phyloP scores from a whole-genome alignment of 2,888 invertebrate species.

The Dasysyrphus tricinctus region DNA sequence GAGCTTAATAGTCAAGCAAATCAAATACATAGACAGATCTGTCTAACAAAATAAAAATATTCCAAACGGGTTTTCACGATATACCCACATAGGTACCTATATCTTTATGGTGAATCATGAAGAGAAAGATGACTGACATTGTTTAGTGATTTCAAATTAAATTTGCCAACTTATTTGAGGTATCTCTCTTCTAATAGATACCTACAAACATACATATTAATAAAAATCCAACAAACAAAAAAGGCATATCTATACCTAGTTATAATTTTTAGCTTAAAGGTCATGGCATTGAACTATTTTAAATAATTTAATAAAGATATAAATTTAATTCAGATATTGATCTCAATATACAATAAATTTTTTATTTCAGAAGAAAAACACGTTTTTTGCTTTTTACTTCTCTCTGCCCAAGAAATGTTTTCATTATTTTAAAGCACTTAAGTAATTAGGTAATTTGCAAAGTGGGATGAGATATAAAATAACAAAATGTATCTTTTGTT shows the following conservation, averaged over 20 bases:
- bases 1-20: constrained; percentile 40
- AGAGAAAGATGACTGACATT: constrained; percentile 48
- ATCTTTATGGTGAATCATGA: constrained; percentile 24
- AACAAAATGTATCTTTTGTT: not conserved
- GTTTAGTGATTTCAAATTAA: constrained; percentile 26
- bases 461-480: constrained; percentile 30
- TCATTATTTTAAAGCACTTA: constrained; percentile 29
- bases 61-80: constrained; percentile 50
- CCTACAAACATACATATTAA: too few species aligned
- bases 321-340: constrained; percentile 23
- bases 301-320: constrained; percentile 8
- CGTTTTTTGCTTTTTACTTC: constrained; percentile 3
- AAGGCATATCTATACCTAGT: not conserved
- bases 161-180: constrained; percentile 10
- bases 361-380: constrained; percentile 12
- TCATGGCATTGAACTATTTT: constrained; percentile 53
- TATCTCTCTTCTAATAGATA: constrained; percentile 7
- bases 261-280: constrained; percentile 6
- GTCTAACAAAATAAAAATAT: constrained; percentile 11
- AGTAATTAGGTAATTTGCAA: constrained; percentile 29
- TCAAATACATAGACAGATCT: not conserved
- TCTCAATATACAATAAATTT: constrained; percentile 28
- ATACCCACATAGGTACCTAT: too few species aligned
- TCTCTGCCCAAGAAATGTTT: constrained; percentile 7
- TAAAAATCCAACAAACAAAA: not conserved